Conservation (phyloP, 2,888 invertebrate genomes). For the Carabus problematicus region DNA sequence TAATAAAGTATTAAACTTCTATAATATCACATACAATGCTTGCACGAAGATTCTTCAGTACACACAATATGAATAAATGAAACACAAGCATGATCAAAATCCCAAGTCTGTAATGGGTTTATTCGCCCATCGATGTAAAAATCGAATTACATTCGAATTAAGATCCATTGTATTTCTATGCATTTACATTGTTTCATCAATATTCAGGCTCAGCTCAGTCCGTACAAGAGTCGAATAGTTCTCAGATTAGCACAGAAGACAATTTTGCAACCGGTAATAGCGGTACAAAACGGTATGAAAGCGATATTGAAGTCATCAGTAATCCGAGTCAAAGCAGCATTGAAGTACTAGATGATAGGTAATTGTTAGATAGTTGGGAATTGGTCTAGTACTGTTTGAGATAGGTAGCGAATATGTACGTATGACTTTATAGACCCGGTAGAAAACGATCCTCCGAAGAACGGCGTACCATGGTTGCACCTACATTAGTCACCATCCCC, state of each 20-base stretch:
- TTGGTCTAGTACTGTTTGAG: not conserved
- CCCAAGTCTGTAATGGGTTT: too few species aligned
- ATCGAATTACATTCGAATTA: too few species aligned
- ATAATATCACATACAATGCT: too few species aligned
- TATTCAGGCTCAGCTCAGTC: constrained; percentile 59
- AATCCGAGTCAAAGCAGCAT: constrained; percentile 77
- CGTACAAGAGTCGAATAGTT: constrained; percentile 55
- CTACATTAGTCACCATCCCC: constrained; percentile 60
- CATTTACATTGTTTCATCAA: not conserved
- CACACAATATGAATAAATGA: too few species aligned
- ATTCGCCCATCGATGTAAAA: too few species aligned
- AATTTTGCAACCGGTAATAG: constrained; percentile 53
- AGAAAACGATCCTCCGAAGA: constrained; percentile 63
- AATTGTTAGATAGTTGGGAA: constrained; percentile 52
- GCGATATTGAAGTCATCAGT: constrained; percentile 74
- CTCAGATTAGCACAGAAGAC: constrained; percentile 59
- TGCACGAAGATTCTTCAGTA: too few species aligned
- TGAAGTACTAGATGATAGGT: constrained; percentile 65
- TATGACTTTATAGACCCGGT: constrained; percentile 54
- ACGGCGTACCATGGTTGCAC: constrained; percentile 57
- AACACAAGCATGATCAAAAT: too few species aligned
- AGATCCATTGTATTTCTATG: too few species aligned
- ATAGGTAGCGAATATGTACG: too few species aligned
- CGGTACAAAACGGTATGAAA: constrained; percentile 61
- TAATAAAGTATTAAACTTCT: too few species aligned